Conservation (phyloP, 2,888 invertebrate genomes). For the Agrenia bidenticulata region DNA sequence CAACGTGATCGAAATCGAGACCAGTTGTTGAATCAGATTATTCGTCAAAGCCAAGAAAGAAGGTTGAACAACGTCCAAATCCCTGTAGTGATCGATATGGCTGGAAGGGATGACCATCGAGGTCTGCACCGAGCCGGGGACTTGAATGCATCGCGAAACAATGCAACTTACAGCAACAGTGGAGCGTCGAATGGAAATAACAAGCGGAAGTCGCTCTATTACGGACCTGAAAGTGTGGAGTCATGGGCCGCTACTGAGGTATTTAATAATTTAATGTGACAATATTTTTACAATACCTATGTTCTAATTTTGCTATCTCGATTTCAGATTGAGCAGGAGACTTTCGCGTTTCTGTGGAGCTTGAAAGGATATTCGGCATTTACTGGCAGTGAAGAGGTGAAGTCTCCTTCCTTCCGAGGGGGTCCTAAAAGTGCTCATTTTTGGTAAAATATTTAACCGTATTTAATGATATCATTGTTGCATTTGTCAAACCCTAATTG, state of each 20-base stretch:
- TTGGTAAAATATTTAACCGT: conserved; percentile 41
- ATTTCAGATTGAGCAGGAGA: conserved; percentile 51
- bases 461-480: not conserved
- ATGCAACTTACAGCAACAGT: conserved; percentile 7
- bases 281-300: not conserved
- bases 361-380: conserved; percentile 48
- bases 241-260: conserved; percentile 52
- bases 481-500: not conserved
- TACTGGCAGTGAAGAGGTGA: conserved; percentile 46
- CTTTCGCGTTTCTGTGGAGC: conserved; percentile 49
- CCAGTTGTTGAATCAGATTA: not conserved
- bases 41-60: not conserved
- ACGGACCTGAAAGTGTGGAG: conserved; percentile 51
- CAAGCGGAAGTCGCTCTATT: conserved; percentile 44
- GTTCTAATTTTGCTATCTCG: not conserved
- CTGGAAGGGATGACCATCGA: conserved; percentile 33
- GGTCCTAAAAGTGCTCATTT: conserved; percentile 49
- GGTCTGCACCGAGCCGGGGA: conserved; percentile 6
- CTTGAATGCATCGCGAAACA: conserved; percentile 3
- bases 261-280: conserved; percentile 7
- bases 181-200: conserved; percentile 12
- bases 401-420: conserved; percentile 49
- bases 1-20: conserved; percentile 3
- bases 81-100: conserved; percentile 21
- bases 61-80: conserved; percentile 16